Evolutionary conservation across 1,140 invertebrate genomes (phyloP).

Genomic region (Yoshiicerus persimilis): DNA sequence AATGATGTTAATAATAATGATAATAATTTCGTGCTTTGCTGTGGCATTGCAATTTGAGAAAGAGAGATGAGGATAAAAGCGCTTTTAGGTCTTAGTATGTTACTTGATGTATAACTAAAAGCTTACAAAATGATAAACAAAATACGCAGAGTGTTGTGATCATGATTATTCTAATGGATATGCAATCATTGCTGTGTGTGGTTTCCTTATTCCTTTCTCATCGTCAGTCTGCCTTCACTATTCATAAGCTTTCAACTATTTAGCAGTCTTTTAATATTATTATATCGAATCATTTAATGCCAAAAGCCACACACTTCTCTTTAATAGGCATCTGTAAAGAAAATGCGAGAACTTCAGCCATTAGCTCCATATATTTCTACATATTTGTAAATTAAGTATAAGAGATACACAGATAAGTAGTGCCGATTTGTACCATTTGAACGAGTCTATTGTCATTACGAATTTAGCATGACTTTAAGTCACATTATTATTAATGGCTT

Average conservation of each 20-base stretch:
- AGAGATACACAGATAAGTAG: background rate
- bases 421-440: background rate
- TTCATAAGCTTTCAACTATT: background rate
- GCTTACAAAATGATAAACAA: background rate
- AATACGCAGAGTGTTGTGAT: background rate
- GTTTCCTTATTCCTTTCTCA: background rate
- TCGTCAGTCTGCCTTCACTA: background rate
- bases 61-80: background rate
- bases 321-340: background rate
- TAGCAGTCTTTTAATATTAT: background rate
- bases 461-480: background rate
- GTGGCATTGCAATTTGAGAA: background rate
- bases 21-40: background rate
- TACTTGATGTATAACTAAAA: background rate
- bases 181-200: slow-evolving; percentile 18
- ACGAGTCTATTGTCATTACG: background rate
- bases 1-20: slow-evolving; percentile 16
- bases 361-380: background rate
- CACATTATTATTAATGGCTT: background rate
- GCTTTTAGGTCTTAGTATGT: background rate
- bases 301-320: background rate
- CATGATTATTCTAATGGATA: slow-evolving; percentile 9
- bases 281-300: background rate
- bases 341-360: background rate
- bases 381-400: background rate